Percentiles rank a stretch among this genome's conserved stretches.
These are phyloP conservation scores for Caiman crocodilus DNA, from an alignment of 2,797 vertebrate genomes.

Conservation along the genomic window DNA sequence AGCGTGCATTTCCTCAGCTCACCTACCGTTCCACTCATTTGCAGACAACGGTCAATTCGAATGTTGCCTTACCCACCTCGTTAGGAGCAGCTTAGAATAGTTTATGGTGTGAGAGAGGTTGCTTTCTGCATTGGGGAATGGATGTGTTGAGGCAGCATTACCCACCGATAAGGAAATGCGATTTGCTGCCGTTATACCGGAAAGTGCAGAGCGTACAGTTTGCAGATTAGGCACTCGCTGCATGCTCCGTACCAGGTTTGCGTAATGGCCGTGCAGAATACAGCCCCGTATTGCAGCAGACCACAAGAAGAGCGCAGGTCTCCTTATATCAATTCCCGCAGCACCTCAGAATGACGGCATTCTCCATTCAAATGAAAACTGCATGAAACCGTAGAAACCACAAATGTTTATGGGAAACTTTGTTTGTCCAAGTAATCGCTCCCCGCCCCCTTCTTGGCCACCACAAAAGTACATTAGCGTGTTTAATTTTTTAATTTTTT, in stretches of 20 bases:
- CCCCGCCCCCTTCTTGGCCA: background rate
- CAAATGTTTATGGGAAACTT: background rate
- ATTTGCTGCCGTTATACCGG: background rate
- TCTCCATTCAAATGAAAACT: background rate
- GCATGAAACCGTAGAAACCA: conserved; percentile 46
- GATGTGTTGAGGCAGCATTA: conserved; percentile 18
- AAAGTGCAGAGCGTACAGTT: background rate
- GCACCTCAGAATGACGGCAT: background rate
- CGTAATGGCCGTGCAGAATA: conserved; percentile 34
- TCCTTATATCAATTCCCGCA: background rate
- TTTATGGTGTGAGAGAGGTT: background rate
- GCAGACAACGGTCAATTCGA: background rate
- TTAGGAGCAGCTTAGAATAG: background rate
- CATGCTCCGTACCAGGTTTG: background rate
- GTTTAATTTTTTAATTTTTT: background rate
- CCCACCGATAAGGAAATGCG: conserved; percentile 55
- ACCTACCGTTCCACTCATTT: background rate
- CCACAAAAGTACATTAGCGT: conserved; percentile 10
- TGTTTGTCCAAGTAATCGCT: conserved; percentile 35
- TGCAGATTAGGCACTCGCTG: background rate
- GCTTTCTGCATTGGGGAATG: conserved; percentile 18
- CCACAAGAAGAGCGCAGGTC: background rate
- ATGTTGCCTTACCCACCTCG: background rate
- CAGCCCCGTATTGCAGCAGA: background rate
- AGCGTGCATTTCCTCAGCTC: conserved; percentile 21